Evolutionary conservation across 1,140 invertebrate species (phyloP).

Genomic region (Brachionus plicatilis): DNA sequence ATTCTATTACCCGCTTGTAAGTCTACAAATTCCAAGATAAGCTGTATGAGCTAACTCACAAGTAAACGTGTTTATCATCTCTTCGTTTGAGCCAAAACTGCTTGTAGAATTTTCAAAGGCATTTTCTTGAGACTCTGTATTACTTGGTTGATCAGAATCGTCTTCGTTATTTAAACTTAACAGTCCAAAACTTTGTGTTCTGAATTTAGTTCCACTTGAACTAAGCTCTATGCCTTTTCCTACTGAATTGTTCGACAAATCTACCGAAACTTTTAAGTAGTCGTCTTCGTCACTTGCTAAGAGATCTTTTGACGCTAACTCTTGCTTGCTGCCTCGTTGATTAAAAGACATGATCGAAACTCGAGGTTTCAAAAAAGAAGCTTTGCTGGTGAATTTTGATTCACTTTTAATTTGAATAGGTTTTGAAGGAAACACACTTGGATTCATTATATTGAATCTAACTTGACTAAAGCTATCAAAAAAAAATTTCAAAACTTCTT

Average conservation of each 20-base stretch:
- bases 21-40: constrained; percentile 72
- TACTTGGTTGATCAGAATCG: not conserved
- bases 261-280: constrained; percentile 30
- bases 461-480: constrained; percentile 72
- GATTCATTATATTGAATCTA: constrained; percentile 11
- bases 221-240: not conserved
- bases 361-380: not conserved
- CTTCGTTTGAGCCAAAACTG: constrained; percentile 48
- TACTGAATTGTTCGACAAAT: not conserved
- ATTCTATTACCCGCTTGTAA: constrained; percentile 61
- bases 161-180: constrained; percentile 7
- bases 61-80: constrained; percentile 73
- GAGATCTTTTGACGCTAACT: not conserved
- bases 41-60: constrained; percentile 73
- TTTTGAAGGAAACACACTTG: not conserved
- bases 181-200: constrained; percentile 14
- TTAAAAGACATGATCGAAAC: constrained; percentile 31
- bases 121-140: not conserved
- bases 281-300: constrained; percentile 9
- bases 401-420: not conserved
- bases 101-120: not conserved
- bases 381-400: not conserved
- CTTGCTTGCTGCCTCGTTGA: not conserved
- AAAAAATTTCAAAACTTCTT: constrained; percentile 67
- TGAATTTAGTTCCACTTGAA: not conserved